Evolutionary conservation across 2,113 vertebrate species (phyloP).

Genomic region (Tragelaphus strepsiceros): DNA sequence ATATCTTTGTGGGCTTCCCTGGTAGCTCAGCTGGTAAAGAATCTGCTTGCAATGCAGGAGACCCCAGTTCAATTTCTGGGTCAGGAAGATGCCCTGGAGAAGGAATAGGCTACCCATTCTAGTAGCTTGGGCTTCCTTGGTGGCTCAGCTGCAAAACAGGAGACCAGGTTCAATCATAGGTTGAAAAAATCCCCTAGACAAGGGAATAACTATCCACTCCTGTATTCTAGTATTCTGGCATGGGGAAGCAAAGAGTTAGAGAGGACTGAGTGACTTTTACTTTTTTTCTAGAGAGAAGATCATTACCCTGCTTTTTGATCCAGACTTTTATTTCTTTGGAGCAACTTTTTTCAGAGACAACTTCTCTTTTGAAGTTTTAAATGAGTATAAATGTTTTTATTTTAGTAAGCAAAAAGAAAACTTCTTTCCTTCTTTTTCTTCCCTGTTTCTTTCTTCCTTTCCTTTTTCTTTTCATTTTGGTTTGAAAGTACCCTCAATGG

Average conservation of each 20-base stretch:
- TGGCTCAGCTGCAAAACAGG: neutral
- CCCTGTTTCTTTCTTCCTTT: no score
- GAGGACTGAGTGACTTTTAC: neutral
- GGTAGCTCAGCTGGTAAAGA: neutral
- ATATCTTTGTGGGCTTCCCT: neutral
- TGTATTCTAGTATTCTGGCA: neutral
- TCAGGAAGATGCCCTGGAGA: neutral
- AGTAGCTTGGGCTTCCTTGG: neutral
- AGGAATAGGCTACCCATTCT: neutral
- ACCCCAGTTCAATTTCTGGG: neutral
- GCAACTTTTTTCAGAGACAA: neutral
- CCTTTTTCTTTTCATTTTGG: fast-evolving
- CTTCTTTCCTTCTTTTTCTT: no score
- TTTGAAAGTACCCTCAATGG: neutral
- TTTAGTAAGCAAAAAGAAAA: neutral
- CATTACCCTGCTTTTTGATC: neutral
- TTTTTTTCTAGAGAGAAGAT: neutral
- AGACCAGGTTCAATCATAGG: neutral
- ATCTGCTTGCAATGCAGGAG: neutral
- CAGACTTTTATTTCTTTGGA: conserved; percentile 17
- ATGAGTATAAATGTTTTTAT: neutral
- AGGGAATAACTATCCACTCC: neutral
- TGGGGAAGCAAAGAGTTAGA: neutral
- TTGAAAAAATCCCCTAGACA: neutral
- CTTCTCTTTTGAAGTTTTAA: neutral